A percentile compares a stretch with the other conserved stretches of the same genome.
These are phyloP conservation scores for Anthopleura xanthogrammica DNA, from an alignment of 92 coral and sea anemone species.

Conservation along the genomic window DNA sequence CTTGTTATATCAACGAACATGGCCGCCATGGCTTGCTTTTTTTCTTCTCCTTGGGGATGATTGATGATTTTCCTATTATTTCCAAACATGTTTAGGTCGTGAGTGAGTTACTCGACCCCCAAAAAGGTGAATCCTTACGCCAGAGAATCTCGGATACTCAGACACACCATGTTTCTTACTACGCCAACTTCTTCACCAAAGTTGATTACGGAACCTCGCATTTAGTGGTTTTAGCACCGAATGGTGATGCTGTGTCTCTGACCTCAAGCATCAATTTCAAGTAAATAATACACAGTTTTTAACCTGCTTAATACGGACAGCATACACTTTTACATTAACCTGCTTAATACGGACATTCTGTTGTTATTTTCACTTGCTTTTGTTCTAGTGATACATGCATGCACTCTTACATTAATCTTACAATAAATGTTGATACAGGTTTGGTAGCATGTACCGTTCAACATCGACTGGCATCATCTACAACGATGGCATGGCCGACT, in stretches of 20 bases:
- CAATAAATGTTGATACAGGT: too few relatives aligned
- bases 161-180: conserved; percentile 71
- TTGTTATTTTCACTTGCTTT: too few relatives aligned
- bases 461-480: conserved; percentile 68
- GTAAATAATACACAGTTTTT: conserved; percentile 39
- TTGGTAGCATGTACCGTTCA: conserved; percentile 65
- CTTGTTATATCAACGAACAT: too few relatives aligned
- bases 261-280: conserved; percentile 67
- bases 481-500: conserved; percentile 72
- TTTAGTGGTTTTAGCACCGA: conserved; percentile 68
- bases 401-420: too few relatives aligned
- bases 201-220: conserved; percentile 79
- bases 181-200: conserved; percentile 45
- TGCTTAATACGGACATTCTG: too few relatives aligned
- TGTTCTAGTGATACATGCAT: too few relatives aligned
- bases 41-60: too few relatives aligned
- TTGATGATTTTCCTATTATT: too few relatives aligned
- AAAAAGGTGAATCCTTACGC: conserved; percentile 67
- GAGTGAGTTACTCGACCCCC: conserved; percentile 48
- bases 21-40: too few relatives aligned
- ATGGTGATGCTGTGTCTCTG: conserved; percentile 88
- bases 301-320: too few relatives aligned
- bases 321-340: too few relatives aligned
- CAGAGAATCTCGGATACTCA: conserved; percentile 56
- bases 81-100: conserved; percentile 30